phyloP scores from a whole-genome alignment of 2,113 vertebrate genomes.

The Telmatochromis sp. region DNA sequence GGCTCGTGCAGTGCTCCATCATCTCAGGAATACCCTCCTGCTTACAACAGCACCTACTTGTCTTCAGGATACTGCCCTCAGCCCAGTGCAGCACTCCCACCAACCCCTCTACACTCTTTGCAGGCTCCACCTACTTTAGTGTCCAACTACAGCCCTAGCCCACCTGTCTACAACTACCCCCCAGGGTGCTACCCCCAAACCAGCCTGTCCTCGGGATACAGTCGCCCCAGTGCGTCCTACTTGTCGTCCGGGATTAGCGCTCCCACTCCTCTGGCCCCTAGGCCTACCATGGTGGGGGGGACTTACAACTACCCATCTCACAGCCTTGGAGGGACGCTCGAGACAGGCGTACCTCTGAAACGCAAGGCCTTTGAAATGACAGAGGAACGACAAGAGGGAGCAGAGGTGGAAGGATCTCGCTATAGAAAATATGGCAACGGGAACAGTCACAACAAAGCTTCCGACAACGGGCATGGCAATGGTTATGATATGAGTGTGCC shows the following conservation, averaged over 20 bases:
- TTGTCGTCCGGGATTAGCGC: conserved; percentile 78
- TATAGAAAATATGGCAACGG: conserved; percentile 83
- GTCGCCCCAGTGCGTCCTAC: conserved; percentile 78
- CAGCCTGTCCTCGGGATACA: conserved; percentile 74
- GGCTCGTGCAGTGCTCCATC: conserved; percentile 48
- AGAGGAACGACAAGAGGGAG: conserved; percentile 62
- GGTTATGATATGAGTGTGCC: conserved; percentile 62
- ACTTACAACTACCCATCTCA: conserved; percentile 75
- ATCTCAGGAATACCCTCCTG: conserved; percentile 81
- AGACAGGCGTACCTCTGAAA: conserved; percentile 73
- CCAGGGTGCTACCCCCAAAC: conserved; percentile 70
- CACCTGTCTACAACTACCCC: conserved; percentile 81
- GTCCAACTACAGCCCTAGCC: conserved; percentile 76
- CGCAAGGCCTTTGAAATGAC: conserved; percentile 81
- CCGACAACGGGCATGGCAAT: conserved; percentile 66
- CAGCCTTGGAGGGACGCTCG: conserved; percentile 57
- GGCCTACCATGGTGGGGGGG: conserved; percentile 67
- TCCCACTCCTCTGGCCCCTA: conserved; percentile 76
- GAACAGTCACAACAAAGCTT: conserved; percentile 57
- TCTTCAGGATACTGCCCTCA: conserved; percentile 82
- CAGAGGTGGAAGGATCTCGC: conserved; percentile 61
- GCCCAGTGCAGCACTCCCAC: conserved; percentile 68
- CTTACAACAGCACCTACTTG: conserved; percentile 82
- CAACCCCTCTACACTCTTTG: conserved; percentile 60
- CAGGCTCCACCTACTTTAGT: conserved; percentile 71